phyloP scores from a whole-genome alignment of 2,113 vertebrate species.

The Cinclus mexicanus region DNA sequence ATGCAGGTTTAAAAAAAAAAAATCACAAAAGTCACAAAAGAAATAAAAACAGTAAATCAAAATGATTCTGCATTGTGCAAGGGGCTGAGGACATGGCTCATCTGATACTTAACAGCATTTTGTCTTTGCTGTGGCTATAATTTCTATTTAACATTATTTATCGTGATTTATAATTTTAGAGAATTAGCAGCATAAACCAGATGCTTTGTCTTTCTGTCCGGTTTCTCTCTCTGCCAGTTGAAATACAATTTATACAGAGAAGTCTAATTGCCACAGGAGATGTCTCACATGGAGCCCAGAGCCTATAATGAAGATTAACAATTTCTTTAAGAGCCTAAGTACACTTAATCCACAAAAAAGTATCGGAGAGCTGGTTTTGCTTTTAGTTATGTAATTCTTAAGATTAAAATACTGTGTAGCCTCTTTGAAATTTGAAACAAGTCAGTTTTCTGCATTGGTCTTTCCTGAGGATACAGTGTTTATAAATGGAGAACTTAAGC shows the following conservation, averaged over 20 bases:
- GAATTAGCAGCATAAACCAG: neutral
- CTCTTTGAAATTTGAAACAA: neutral
- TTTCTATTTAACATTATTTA: neutral
- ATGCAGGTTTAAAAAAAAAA: neutral
- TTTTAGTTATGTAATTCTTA: neutral
- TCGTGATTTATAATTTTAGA: neutral
- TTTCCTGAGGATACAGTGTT: neutral
- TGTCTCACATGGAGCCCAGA: neutral
- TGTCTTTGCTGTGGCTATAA: neutral
- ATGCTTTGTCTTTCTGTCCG: neutral
- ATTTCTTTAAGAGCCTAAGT: neutral
- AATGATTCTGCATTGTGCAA: rapidly evolving
- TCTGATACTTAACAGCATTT: neutral
- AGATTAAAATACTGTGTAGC: neutral
- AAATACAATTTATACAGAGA: neutral
- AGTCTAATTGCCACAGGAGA: neutral
- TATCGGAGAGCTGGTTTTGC: rapidly evolving
- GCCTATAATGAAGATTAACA: neutral
- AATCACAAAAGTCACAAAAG: neutral
- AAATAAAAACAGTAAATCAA: neutral
- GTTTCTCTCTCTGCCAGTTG: neutral
- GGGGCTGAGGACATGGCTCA: neutral
- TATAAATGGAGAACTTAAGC: neutral
- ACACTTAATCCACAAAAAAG: neutral
- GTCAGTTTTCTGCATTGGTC: neutral